Conservation (phyloP, 2,888 invertebrate genomes). For the Cephonodes hylas region DNA sequence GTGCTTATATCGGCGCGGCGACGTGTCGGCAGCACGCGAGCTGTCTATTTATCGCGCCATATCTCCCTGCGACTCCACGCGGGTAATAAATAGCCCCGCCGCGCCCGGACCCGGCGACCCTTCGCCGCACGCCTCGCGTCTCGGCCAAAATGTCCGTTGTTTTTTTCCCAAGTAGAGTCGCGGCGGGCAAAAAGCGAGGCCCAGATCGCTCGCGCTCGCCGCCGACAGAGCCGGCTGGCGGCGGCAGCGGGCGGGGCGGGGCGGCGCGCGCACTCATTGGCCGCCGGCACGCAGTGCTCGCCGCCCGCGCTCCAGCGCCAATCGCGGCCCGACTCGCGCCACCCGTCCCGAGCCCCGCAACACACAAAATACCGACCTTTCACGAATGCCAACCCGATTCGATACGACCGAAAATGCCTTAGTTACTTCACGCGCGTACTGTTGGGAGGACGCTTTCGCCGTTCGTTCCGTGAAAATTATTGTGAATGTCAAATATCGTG, state of each 20-base stretch:
- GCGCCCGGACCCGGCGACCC: constrained; percentile 75
- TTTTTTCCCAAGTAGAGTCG: constrained; percentile 72
- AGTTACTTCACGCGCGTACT: constrained; percentile 76
- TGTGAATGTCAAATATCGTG: constrained; percentile 28
- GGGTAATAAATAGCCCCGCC: constrained; percentile 65
- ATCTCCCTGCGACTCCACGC: constrained; percentile 65
- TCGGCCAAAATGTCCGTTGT: constrained; percentile 76
- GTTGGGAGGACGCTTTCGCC: constrained; percentile 69
- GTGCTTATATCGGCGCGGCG: constrained; percentile 29
- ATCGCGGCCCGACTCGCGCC: constrained; percentile 43
- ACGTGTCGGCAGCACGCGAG: constrained; percentile 47
- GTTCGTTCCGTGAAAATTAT: constrained; percentile 49
- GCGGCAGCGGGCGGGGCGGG: constrained; percentile 63
- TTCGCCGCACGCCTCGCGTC: constrained; percentile 37
- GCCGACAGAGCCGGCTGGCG: constrained; percentile 49
- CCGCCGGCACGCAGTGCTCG: constrained; percentile 50
- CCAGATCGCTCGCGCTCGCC: constrained; percentile 56
- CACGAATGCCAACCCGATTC: constrained; percentile 78
- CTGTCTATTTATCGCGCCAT: constrained; percentile 73
- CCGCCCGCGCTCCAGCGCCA: constrained; percentile 62
- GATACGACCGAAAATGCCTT: constrained; percentile 79
- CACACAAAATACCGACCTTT: constrained; percentile 73
- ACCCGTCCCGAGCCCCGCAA: constrained; percentile 66
- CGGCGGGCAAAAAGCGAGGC: constrained; percentile 65
- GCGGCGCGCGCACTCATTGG: constrained; percentile 59